A percentile compares a stretch with the other conserved stretches of the same genome.
These are phyloP conservation scores for Coluber constrictor DNA, from an alignment of 2,797 vertebrate genomes.

Conservation along the genomic window DNA sequence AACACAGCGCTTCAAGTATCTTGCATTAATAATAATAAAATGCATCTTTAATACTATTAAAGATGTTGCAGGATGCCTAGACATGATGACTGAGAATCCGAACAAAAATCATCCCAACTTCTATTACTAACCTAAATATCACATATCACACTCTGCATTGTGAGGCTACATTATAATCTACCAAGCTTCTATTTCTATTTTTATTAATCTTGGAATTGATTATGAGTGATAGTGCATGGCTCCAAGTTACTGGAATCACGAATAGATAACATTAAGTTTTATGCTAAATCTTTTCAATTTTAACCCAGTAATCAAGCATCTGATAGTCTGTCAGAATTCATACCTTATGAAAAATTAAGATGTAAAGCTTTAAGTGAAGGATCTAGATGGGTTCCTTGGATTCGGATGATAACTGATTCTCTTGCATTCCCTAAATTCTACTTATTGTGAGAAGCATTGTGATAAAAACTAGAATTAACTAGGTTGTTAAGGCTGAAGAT, in stretches of 20 bases:
- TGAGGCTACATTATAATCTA: background rate
- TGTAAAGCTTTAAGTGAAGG: background rate
- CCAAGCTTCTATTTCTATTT: background rate
- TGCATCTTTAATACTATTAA: background rate
- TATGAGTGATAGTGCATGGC: background rate
- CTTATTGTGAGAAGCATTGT: background rate
- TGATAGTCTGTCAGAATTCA: background rate
- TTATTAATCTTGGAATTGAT: background rate
- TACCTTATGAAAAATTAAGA: background rate
- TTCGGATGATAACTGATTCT: background rate
- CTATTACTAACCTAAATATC: background rate
- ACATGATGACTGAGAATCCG: background rate
- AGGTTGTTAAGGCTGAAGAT: background rate
- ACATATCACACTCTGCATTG: background rate
- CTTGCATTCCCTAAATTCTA: background rate
- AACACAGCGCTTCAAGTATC: background rate
- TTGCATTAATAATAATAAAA: background rate
- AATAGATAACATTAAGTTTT: background rate
- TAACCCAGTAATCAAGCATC: background rate
- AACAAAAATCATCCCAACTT: background rate
- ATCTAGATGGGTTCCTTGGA: background rate
- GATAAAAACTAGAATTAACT: background rate
- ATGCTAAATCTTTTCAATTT: background rate
- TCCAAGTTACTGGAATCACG: background rate
- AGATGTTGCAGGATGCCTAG: background rate